Percentiles rank a stretch among this genome's conserved stretches.
Evolutionary conservation across 2,797 vertebrate genomes (phyloP).

Genomic region (Danio choprae): DNA sequence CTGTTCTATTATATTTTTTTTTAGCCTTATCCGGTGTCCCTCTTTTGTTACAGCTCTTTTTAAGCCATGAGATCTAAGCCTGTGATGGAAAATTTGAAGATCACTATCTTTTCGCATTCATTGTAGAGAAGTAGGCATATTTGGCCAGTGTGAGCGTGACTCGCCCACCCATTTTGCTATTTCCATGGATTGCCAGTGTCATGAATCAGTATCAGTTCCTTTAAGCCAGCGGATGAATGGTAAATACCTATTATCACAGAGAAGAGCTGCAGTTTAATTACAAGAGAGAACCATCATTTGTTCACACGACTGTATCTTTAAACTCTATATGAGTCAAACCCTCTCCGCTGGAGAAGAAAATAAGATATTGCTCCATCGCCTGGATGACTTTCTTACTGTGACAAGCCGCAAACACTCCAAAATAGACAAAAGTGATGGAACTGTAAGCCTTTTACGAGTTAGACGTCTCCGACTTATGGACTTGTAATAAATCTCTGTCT

Average conservation of each 20-base stretch:
- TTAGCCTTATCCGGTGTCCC: too few species aligned
- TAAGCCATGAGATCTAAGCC: too few species aligned
- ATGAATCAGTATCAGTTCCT: neutral
- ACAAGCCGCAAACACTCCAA: neutral
- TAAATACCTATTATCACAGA: slow-evolving; percentile 27
- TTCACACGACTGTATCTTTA: neutral
- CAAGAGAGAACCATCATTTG: neutral
- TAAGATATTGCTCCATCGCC: neutral
- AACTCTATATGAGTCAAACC: neutral
- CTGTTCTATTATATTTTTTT: too few species aligned
- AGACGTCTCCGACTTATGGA: neutral
- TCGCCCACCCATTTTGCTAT: slow-evolving; percentile 5
- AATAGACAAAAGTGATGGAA: slow-evolving; percentile 8
- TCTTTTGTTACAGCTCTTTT: too few species aligned
- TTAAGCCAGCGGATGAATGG: neutral
- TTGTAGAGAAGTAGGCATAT: too few species aligned
- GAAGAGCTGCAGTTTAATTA: slow-evolving; percentile 37
- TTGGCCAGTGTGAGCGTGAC: neutral
- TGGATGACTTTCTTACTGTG: neutral
- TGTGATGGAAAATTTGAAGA: too few species aligned
- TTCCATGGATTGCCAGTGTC: slow-evolving; percentile 7
- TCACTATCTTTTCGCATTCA: too few species aligned
- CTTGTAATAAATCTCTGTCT: slow-evolving; percentile 4
- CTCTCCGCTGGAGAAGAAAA: neutral
- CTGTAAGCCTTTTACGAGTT: neutral